Conservation (phyloP, 2,888 invertebrate species). For the Crepidodera aurea region DNA sequence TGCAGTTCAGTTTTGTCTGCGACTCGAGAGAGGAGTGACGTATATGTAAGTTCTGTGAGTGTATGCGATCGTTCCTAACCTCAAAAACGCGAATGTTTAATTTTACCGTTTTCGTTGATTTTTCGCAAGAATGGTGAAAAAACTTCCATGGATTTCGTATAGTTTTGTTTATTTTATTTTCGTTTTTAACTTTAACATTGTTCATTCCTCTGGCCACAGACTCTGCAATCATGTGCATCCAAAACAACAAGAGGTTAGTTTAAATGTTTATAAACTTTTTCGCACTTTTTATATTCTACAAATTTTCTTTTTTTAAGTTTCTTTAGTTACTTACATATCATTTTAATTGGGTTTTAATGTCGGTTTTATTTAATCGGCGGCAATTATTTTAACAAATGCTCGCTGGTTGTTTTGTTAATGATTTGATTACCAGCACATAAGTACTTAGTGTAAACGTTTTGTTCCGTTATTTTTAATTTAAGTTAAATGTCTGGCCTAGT, state of each 20-base stretch:
- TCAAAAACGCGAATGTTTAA: conserved; percentile 44
- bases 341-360: not conserved
- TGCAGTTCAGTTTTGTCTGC: not conserved
- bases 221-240: conserved; percentile 52
- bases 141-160: conserved; percentile 7
- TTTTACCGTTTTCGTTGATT: conserved; percentile 37
- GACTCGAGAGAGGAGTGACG: not conserved
- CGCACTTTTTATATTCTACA: too few relatives aligned
- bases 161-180: conserved; percentile 42
- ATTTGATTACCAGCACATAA: conserved; percentile 26
- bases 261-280: conserved; percentile 21
- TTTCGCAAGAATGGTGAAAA: conserved; percentile 49
- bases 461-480: conserved; percentile 28
- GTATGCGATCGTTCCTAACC: conserved; percentile 41
- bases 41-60: not conserved
- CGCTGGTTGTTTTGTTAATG: conserved; percentile 17
- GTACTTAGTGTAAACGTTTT: conserved; percentile 26
- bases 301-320: conserved; percentile 1
- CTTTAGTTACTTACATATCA: not conserved
- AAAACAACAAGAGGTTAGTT: conserved; percentile 53
- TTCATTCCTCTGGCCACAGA: conserved; percentile 40
- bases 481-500: conserved; percentile 18
- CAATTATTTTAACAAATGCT: conserved; percentile 14
- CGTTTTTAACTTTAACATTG: conserved; percentile 37
- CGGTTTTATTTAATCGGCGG: not conserved